Percentiles rank a stretch among this genome's conserved stretches.
Conservation (phyloP, 2,888 invertebrate species). For the Rutpela maculata region DNA sequence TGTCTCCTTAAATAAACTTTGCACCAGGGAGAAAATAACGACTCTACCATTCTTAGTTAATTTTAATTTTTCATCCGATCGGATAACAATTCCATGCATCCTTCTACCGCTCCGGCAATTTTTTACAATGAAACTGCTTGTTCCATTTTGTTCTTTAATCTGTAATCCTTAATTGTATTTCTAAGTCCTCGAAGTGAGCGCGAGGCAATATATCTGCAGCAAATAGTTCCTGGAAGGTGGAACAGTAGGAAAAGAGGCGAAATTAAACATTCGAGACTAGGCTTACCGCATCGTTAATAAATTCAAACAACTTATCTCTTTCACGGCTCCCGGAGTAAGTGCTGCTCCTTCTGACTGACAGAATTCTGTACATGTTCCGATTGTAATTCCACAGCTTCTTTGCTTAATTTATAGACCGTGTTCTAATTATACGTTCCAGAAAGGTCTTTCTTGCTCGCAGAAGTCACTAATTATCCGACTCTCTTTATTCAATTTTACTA, state of each 20-base stretch:
- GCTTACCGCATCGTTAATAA: constrained; percentile 58
- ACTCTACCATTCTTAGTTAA: background rate
- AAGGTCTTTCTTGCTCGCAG: constrained; percentile 63
- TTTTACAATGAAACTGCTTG: constrained; percentile 10
- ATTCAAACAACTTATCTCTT: constrained; percentile 55
- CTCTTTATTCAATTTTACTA: constrained; percentile 68
- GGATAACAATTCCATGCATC: background rate
- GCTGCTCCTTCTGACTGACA: constrained; percentile 63
- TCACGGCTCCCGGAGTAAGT: constrained; percentile 48
- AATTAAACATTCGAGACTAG: constrained; percentile 56
- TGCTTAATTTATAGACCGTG: constrained; percentile 69
- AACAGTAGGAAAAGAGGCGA: constrained; percentile 47
- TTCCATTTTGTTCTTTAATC: background rate
- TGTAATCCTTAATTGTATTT: constrained; percentile 20
- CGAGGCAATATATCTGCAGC: constrained; percentile 3
- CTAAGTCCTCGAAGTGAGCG: constrained; percentile 1
- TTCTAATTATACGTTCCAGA: constrained; percentile 68
- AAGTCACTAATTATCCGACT: constrained; percentile 68
- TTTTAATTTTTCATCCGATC: background rate
- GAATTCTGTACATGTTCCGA: constrained; percentile 66
- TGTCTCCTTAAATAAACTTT: too few species aligned
- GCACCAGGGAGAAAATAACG: too few species aligned
- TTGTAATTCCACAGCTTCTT: constrained; percentile 66
- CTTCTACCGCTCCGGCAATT: background rate
- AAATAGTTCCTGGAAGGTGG: constrained; percentile 10